Evolutionary conservation across 2,113 vertebrate species (phyloP).

Genomic region (Baryphthengus martii): DNA sequence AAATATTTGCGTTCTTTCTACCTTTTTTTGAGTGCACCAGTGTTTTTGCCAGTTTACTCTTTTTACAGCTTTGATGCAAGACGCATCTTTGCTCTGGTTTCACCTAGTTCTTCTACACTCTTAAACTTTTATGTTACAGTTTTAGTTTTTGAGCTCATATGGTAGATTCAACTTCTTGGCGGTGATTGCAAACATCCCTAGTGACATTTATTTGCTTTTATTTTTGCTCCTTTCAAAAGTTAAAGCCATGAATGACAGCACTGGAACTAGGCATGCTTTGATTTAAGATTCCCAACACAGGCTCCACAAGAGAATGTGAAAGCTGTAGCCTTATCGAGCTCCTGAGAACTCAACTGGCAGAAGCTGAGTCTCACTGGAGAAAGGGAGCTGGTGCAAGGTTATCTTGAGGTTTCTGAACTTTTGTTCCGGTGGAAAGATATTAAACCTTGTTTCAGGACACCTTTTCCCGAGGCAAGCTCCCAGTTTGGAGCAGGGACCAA

Average conservation of each 20-base stretch:
- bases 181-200: not conserved
- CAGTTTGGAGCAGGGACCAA: not conserved
- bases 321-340: not conserved
- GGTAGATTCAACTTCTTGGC: not conserved
- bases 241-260: not conserved
- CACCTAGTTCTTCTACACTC: not conserved
- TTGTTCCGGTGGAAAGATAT: not conserved
- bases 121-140: not conserved
- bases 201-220: not conserved
- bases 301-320: not conserved
- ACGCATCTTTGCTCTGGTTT: not conserved
- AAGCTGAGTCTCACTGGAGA: not conserved
- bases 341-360: not conserved
- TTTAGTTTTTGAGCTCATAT: not conserved
- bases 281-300: not conserved
- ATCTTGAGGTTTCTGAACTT: not conserved
- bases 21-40: not conserved
- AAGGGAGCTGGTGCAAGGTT: not conserved
- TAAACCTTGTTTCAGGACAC: not conserved
- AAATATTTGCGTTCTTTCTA: not conserved
- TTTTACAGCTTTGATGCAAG: not conserved
- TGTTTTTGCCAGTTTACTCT: not conserved
- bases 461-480: not conserved
- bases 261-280: not conserved
- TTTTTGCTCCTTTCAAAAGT: not conserved